These are phyloP conservation scores for Tetranychus truncatus DNA, from an alignment of 2,888 invertebrate species.

Conservation along the genomic window DNA sequence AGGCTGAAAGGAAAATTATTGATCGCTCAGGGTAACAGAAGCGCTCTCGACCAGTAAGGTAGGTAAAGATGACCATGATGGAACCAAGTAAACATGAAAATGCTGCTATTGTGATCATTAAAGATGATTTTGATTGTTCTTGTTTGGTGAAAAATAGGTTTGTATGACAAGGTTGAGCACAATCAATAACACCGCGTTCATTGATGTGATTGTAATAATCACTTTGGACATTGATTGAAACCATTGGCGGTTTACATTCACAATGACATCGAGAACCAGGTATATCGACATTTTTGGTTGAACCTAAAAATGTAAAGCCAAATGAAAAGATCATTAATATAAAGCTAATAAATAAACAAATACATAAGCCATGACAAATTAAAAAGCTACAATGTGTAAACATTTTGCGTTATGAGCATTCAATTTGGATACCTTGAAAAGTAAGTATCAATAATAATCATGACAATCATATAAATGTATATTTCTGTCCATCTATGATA, in stretches of 20 bases:
- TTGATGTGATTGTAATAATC: slow-evolving; percentile 23
- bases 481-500: not conserved
- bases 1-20: slow-evolving; percentile 35
- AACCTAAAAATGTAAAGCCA: not conserved
- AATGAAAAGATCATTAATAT: not conserved
- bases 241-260: slow-evolving; percentile 24
- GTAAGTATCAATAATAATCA: too few species aligned
- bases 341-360: not conserved
- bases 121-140: slow-evolving; percentile 77
- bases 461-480: too few species aligned
- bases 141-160: slow-evolving; percentile 65
- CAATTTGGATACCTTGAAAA: too few species aligned
- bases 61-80: slow-evolving; percentile 85
- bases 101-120: slow-evolving; percentile 94
- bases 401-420: too few species aligned
- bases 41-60: slow-evolving; percentile 78
- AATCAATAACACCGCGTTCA: slow-evolving; percentile 35
- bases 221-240: slow-evolving; percentile 19
- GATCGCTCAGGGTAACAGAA: slow-evolving; percentile 37
- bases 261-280: slow-evolving; percentile 14
- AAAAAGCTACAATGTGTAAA: too few species aligned
- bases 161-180: slow-evolving; percentile 66
- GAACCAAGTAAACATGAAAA: slow-evolving; percentile 87
- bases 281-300: not conserved
- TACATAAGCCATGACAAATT: too few species aligned